Percentiles rank a stretch among this genome's conserved stretches.
Evolutionary conservation across 2,888 invertebrate genomes (phyloP).

Genomic region (Tridacna crocea): DNA sequence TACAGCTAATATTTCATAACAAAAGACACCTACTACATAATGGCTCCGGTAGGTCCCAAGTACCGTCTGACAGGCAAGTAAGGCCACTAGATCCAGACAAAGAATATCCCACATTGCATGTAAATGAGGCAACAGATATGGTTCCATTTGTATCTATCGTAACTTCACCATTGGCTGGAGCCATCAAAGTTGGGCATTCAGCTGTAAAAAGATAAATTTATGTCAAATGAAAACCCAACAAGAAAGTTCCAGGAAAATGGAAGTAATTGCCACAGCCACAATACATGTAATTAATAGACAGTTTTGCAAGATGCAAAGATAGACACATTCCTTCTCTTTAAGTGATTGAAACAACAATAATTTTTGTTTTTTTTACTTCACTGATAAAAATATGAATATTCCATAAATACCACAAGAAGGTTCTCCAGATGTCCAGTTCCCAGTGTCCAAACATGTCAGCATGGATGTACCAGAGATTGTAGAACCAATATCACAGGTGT

Average conservation of each 20-base stretch:
- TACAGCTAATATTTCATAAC: not conserved
- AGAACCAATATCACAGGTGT: conserved; percentile 13
- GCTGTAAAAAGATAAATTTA: conserved; percentile 26
- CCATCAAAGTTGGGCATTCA: conserved; percentile 27
- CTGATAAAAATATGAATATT: no score
- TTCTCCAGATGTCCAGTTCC: conserved; percentile 20
- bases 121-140: conserved; percentile 29
- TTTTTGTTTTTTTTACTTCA: no score
- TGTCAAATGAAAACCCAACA: not conserved
- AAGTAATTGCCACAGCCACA: no score
- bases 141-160: conserved; percentile 33
- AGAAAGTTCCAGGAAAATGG: no score
- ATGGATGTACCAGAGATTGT: not conserved
- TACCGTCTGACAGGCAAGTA: conserved; percentile 37
- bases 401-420: conserved; percentile 7
- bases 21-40: conserved; percentile 18
- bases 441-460: not conserved
- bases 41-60: conserved; percentile 31
- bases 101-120: conserved; percentile 43
- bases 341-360: no score
- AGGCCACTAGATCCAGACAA: conserved; percentile 17
- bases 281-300: no score
- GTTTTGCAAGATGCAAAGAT: no score
- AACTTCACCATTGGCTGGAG: conserved; percentile 28
- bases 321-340: no score